Evolutionary conservation across 2,113 vertebrate species (phyloP).

Genomic region (Bostrychus sinensis): DNA sequence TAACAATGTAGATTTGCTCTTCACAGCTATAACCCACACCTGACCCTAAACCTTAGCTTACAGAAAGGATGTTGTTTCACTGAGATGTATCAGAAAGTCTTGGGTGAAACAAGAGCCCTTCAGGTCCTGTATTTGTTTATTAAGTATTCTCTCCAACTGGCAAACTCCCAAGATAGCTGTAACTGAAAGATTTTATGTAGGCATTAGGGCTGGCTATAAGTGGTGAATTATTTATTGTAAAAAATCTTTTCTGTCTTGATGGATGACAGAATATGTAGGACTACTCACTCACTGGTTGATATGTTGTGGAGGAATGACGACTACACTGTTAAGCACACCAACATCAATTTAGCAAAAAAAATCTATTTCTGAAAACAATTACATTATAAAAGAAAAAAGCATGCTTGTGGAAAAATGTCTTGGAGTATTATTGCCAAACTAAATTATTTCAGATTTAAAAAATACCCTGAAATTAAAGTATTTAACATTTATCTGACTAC

Average conservation of each 20-base stretch:
- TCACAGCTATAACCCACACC: constrained; percentile 58
- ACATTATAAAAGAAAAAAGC: not conserved
- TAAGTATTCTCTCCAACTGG: constrained; percentile 75
- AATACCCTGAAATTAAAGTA: constrained; percentile 1
- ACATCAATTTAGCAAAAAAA: not conserved
- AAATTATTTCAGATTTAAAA: not conserved
- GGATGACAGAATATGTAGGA: constrained; percentile 61
- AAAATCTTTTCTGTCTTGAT: constrained; percentile 64
- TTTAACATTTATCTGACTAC: not conserved
- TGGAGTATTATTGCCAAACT: not conserved
- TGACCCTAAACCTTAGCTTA: constrained; percentile 63
- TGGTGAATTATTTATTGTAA: constrained; percentile 80
- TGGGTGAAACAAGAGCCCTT: constrained; percentile 74
- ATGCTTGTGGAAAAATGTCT: not conserved
- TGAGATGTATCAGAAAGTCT: constrained; percentile 65
- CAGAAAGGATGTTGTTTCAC: constrained; percentile 71
- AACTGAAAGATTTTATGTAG: constrained; percentile 79
- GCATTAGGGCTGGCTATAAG: constrained; percentile 75
- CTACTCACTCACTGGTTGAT: constrained; percentile 33
- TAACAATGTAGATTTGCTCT: constrained; percentile 29
- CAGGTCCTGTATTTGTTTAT: constrained; percentile 76
- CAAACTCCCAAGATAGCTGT: constrained; percentile 76
- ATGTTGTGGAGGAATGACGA: constrained; percentile 26
- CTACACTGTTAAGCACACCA: constrained; percentile 26
- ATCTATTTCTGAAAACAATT: constrained; percentile 1